Evolutionary conservation across 2,888 invertebrate species (phyloP).

Genomic region (Eupithecia exiguata): DNA sequence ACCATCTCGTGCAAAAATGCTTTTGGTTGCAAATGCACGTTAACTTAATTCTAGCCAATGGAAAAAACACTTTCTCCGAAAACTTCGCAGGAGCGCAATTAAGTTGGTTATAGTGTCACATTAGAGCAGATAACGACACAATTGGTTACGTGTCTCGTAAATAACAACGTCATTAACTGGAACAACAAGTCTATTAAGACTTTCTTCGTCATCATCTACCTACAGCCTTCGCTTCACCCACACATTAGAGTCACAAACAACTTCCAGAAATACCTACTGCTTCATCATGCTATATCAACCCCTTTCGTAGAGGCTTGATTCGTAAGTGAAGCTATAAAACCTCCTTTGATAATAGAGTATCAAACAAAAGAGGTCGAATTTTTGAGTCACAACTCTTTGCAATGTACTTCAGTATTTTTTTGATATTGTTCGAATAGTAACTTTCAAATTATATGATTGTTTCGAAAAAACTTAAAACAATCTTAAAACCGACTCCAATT

Average conservation of each 20-base stretch:
- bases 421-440: neutral
- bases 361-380: neutral
- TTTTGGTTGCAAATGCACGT: no score
- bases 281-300: neutral
- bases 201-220: slow-evolving; percentile 7
- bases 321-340: neutral
- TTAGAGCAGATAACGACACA: slow-evolving; percentile 41
- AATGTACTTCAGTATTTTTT: neutral
- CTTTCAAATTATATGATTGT: no score
- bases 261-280: neutral
- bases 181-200: slow-evolving; percentile 12
- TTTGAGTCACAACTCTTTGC: neutral
- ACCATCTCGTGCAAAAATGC: no score
- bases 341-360: neutral
- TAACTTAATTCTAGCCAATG: no score
- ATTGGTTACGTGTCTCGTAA: slow-evolving; percentile 18
- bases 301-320: neutral
- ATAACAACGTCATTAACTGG: slow-evolving; percentile 7
- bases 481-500: no score
- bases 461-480: no score
- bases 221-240: neutral
- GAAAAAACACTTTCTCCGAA: slow-evolving; percentile 3
- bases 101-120: slow-evolving; percentile 40
- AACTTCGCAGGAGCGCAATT: neutral
- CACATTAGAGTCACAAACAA: neutral